Evolutionary conservation across 2,888 invertebrate species (phyloP).

Genomic region (Cheilosia impressa): DNA sequence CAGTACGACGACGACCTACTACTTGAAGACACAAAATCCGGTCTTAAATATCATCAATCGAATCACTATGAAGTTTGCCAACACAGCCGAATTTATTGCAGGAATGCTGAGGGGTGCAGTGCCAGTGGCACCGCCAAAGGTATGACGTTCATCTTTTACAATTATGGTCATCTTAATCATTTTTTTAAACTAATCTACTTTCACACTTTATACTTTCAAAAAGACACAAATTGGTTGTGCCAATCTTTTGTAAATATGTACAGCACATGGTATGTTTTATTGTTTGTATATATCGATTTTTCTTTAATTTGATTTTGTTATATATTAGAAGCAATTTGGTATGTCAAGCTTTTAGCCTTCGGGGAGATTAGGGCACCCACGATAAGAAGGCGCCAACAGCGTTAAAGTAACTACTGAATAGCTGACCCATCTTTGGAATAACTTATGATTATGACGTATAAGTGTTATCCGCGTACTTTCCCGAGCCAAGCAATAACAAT

Average conservation of each 20-base stretch:
- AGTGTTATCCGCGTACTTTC: too few species aligned
- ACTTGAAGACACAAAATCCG: constrained; percentile 75
- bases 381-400: too few species aligned
- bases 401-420: too few species aligned
- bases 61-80: constrained; percentile 76
- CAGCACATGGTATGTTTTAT: background rate
- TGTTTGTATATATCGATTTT: background rate
- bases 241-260: background rate
- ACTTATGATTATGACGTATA: too few species aligned
- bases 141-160: constrained; percentile 10
- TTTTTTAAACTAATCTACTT: background rate
- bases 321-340: too few species aligned
- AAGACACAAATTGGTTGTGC: constrained; percentile 21
- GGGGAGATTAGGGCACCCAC: too few species aligned
- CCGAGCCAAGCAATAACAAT: too few species aligned
- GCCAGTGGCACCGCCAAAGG: constrained; percentile 65
- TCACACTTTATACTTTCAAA: constrained; percentile 1
- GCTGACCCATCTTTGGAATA: too few species aligned
- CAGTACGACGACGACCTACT: constrained; percentile 61
- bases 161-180: background rate
- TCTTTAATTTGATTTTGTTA: too few species aligned
- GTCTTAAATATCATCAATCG: constrained; percentile 76
- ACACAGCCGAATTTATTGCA: constrained; percentile 77
- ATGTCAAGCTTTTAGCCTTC: too few species aligned
- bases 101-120: constrained; percentile 75